Evolutionary conservation across 2,797 vertebrate genomes (phyloP).

Genomic region (Malacoctenus gilli): DNA sequence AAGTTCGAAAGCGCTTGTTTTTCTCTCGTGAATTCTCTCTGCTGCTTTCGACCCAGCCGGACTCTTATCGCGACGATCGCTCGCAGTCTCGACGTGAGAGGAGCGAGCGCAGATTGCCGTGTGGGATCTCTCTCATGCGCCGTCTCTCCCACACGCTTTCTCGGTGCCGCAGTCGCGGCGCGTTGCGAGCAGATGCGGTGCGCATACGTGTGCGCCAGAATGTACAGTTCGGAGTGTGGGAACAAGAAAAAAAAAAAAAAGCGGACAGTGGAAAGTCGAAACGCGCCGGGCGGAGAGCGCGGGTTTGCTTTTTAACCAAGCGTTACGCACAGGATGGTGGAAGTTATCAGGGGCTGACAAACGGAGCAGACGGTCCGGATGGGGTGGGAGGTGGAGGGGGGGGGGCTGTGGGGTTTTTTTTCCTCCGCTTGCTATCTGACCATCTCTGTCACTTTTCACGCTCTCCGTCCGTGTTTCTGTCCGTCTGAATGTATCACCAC

Average conservation of each 20-base stretch:
- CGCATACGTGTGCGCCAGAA: conserved; percentile 66
- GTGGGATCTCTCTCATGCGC: too few relatives aligned
- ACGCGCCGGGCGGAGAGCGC: conserved; percentile 42
- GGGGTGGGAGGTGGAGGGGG: conserved; percentile 1
- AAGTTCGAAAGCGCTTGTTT: too few relatives aligned
- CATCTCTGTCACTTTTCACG: conserved; percentile 29
- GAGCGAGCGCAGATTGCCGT: too few relatives aligned
- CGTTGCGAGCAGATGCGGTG: conserved; percentile 31
- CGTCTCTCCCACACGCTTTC: conserved; percentile 19
- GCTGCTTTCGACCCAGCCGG: too few relatives aligned
- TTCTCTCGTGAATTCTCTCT: too few relatives aligned
- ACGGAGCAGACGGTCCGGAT: conserved; percentile 63
- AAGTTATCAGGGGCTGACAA: conserved; percentile 27
- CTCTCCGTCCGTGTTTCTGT: conserved; percentile 13
- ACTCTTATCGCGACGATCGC: too few relatives aligned
- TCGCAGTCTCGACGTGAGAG: too few relatives aligned
- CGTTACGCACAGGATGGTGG: conserved; percentile 38
- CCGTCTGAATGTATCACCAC: conserved; percentile 25
- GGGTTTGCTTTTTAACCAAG: conserved; percentile 45
- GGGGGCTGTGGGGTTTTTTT: conserved; percentile 58
- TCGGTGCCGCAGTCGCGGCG: not conserved
- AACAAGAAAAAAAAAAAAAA: too few relatives aligned
- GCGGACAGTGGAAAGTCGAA: conserved; percentile 58
- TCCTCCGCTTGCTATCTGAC: not conserved
- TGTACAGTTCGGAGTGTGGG: conserved; percentile 67